Conservation (phyloP, 2,113 vertebrate genomes). For the Ciconia boyciana region DNA sequence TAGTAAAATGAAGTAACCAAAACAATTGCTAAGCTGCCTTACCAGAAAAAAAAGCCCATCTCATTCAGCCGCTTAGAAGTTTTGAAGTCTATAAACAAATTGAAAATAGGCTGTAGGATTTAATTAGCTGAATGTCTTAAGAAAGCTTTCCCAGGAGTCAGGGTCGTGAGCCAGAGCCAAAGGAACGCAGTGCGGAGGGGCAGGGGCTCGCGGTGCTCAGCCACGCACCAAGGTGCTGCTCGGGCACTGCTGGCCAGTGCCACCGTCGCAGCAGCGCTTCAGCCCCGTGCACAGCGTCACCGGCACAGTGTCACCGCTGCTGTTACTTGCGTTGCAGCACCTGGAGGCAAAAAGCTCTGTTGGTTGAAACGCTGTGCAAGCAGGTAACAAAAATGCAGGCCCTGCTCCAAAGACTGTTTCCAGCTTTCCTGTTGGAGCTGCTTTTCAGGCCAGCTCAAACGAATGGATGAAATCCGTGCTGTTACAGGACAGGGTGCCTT, state of each 20-base stretch:
- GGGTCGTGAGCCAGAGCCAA: not conserved
- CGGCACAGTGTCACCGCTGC: not conserved
- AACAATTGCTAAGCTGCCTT: not conserved
- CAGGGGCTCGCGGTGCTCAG: not conserved
- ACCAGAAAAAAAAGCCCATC: not conserved
- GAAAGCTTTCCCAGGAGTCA: not conserved
- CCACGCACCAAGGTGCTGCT: not conserved
- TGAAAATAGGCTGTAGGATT: not conserved
- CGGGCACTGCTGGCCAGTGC: rapidly evolving
- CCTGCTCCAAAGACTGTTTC: not conserved
- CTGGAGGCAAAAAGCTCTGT: not conserved
- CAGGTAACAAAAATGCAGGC: not conserved
- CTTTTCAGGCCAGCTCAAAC: not conserved
- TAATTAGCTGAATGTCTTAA: not conserved
- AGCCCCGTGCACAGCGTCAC: not conserved
- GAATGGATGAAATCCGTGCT: not conserved
- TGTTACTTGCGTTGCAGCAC: not conserved
- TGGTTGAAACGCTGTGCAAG: not conserved
- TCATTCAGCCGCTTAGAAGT: not conserved
- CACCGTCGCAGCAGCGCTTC: rapidly evolving
- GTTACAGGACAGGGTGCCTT: not conserved
- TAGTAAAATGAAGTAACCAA: not conserved
- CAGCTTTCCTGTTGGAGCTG: not conserved
- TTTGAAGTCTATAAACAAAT: not conserved
- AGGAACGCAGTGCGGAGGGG: not conserved